Percentiles rank a stretch among this genome's conserved stretches.
Evolutionary conservation across 2,888 invertebrate species (phyloP).

Genomic region (Seira musarum): DNA sequence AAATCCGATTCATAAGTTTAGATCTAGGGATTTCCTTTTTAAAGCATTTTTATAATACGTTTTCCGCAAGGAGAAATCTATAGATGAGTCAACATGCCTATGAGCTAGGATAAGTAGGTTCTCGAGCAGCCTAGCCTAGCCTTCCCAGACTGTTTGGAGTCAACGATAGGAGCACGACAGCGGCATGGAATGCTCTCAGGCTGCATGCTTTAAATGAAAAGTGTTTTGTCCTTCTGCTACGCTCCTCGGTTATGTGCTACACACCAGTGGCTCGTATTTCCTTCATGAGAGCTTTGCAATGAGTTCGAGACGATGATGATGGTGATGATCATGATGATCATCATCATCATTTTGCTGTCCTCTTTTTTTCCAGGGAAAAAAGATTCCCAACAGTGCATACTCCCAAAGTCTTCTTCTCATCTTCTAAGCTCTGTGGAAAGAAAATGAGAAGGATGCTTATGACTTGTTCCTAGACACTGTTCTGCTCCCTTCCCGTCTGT

Average conservation of each 20-base stretch:
- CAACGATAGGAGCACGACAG: slow-evolving; percentile 23
- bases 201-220: slow-evolving; percentile 20
- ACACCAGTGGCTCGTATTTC: slow-evolving; percentile 5
- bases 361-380: slow-evolving; percentile 20
- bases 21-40: no score
- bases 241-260: slow-evolving; percentile 3
- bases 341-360: background rate
- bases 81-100: no score
- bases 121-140: slow-evolving; percentile 16
- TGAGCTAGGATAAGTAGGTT: no score
- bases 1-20: no score
- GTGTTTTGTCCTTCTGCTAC: slow-evolving; percentile 9
- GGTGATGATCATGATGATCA: slow-evolving; percentile 27
- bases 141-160: slow-evolving; percentile 57
- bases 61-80: no score
- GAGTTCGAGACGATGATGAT: slow-evolving; percentile 20
- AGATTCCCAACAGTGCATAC: background rate
- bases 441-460: slow-evolving; percentile 17
- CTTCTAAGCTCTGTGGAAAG: background rate
- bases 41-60: no score
- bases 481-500: slow-evolving; percentile 15
- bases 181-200: slow-evolving; percentile 3
- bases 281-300: slow-evolving; percentile 18
- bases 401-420: no score
- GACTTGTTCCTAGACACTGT: slow-evolving; percentile 14